Conservation (phyloP, 2,888 invertebrate species). For the Tenthredo distinguenda region DNA sequence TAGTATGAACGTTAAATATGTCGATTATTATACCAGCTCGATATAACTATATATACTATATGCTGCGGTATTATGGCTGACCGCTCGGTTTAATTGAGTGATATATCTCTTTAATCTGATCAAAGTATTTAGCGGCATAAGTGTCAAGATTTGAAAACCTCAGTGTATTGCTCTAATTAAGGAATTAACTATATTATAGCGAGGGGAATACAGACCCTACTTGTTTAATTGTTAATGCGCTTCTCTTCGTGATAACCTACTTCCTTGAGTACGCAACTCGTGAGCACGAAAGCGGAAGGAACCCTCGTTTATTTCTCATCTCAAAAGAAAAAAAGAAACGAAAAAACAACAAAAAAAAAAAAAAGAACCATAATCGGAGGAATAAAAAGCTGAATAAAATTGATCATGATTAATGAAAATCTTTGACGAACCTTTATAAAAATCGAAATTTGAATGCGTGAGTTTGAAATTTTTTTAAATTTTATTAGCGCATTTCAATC, state of each 20-base stretch:
- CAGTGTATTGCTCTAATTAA: conserved; percentile 41
- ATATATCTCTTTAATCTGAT: conserved; percentile 46
- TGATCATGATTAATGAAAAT: no score
- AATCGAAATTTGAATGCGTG: neutral
- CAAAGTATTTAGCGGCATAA: conserved; percentile 45
- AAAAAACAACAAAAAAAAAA: neutral
- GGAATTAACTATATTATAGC: conserved; percentile 29
- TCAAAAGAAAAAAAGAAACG: neutral
- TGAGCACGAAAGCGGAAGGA: neutral
- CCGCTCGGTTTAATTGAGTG: conserved; percentile 47
- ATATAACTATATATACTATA: neutral
- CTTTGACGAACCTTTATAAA: no score
- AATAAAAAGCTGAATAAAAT: neutral
- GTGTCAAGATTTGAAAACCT: conserved; percentile 46
- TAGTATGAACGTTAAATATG: neutral
- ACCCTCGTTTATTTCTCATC: neutral
- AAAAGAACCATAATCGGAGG: neutral
- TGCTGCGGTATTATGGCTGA: conserved; percentile 21
- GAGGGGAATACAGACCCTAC: conserved; percentile 1
- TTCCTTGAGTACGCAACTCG: conserved; percentile 16
- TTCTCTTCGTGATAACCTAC: conserved; percentile 10
- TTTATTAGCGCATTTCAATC: neutral
- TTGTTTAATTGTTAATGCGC: conserved; percentile 42
- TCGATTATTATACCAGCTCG: neutral
- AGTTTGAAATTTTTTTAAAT: neutral